A percentile compares a stretch with the other conserved stretches of the same genome.
Evolutionary conservation across 2,888 invertebrate species (phyloP).

Genomic region (Pseudolycoriella hygida): DNA sequence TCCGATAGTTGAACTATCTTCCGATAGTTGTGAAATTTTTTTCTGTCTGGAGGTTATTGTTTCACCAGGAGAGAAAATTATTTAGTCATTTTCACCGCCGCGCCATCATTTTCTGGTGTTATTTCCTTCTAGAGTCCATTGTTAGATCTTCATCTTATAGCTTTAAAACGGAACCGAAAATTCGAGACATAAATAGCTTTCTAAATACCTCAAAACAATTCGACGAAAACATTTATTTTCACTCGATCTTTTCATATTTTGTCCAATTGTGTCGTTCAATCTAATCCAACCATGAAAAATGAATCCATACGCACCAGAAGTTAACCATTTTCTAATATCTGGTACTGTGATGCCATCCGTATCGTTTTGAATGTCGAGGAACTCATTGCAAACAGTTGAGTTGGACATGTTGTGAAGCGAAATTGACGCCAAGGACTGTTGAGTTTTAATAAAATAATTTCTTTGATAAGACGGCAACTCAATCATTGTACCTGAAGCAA

Average conservation of each 20-base stretch:
- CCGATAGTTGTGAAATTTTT: too few species aligned
- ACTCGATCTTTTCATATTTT: not conserved
- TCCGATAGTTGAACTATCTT: too few species aligned
- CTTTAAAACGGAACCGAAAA: too few species aligned
- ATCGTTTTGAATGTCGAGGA: constrained; percentile 31
- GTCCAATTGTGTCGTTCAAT: constrained; percentile 16
- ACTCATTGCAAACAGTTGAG: constrained; percentile 30
- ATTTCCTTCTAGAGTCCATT: too few species aligned
- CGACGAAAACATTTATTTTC: constrained; percentile 23
- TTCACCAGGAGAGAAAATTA: too few species aligned
- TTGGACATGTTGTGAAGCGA: constrained; percentile 23
- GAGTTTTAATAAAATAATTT: constrained; percentile 4
- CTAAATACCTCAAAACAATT: constrained; percentile 35
- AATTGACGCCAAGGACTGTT: constrained; percentile 22
- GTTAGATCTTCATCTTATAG: too few species aligned
- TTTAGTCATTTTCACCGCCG: too few species aligned
- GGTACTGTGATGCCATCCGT: constrained; percentile 35
- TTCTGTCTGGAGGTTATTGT: too few species aligned
- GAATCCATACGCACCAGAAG: constrained; percentile 35
- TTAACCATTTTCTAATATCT: constrained; percentile 37
- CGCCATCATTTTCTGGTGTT: too few species aligned
- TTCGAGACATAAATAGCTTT: too few species aligned
- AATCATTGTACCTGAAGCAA: constrained; percentile 20
- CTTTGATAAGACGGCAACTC: not conserved
- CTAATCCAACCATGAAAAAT: constrained; percentile 38